Evolutionary conservation across 1,140 invertebrate genomes (phyloP).

Genomic region (Maniola jurtina): DNA sequence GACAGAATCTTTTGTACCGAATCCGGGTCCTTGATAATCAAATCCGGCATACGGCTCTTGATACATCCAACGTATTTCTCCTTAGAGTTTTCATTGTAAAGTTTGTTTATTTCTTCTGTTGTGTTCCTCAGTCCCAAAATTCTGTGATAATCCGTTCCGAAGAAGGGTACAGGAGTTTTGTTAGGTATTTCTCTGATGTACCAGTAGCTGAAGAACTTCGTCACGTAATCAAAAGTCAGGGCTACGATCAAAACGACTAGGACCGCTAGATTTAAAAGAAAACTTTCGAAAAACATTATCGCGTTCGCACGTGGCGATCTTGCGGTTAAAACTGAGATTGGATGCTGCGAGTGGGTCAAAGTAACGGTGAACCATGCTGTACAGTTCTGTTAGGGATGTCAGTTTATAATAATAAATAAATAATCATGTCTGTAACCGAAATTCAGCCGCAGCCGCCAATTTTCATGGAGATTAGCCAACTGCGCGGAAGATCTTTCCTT

Average conservation of each 20-base stretch:
- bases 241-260: conserved; percentile 52
- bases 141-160: conserved; percentile 65
- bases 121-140: conserved; percentile 54
- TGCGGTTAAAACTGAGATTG: conserved; percentile 51
- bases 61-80: conserved; percentile 71
- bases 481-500: too few relatives aligned
- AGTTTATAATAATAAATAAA: not conserved
- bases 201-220: conserved; percentile 74
- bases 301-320: conserved; percentile 50
- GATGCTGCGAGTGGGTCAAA: conserved; percentile 52
- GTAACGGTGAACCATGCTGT: conserved; percentile 51
- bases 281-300: conserved; percentile 72
- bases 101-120: conserved; percentile 55
- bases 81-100: conserved; percentile 51
- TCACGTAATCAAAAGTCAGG: conserved; percentile 66
- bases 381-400: conserved; percentile 6
- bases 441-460: too few relatives aligned
- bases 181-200: conserved; percentile 65
- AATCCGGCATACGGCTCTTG: conserved; percentile 74
- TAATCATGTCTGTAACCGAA: not conserved
- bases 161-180: conserved; percentile 58
- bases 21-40: conserved; percentile 80
- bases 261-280: conserved; percentile 57
- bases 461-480: too few relatives aligned
- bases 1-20: conserved; percentile 79